Evolutionary conservation across 2,888 invertebrate species (phyloP), one percentile per base, ranked within the genome.

Genomic region (Spisula subtruncata): DNA sequence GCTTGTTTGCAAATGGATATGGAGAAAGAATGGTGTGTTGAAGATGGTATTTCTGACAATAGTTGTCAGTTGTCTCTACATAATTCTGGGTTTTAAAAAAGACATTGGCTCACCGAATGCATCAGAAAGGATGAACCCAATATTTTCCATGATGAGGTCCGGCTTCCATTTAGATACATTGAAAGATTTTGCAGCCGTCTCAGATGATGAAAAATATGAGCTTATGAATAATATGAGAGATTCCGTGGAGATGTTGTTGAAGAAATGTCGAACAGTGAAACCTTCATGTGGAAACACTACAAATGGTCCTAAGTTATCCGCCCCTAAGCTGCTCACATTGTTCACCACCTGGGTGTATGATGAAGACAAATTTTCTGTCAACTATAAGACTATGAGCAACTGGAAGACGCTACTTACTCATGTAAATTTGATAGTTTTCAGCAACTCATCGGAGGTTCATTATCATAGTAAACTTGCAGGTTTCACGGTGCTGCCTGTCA

Each of bases 321-420:
- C 20, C 12, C 51, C 48, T 48, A 80, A n/a, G 46, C 51, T 92
- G n/a, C 79, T 92, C 14, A 91, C 92, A 4, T 60, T 92, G 48
- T 92, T 92, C 66, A 92, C 92, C 60, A 92, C 92, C 14, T 92
- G 90, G 90, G 60, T 88, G 1, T 91, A 90, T 87, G 92, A 92
- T 81, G 51, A 91, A 56, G 90, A 92, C 5, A 92, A 92, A 83
- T 88, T 92, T 71, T 82, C 48, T 84, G 51, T 92, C 18, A 92
- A 92, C 79, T 91, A 91, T 46, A 91, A 85, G 35, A 92, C 92
- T 16, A 66, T 92, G 56, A 82, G 84, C 46, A 92, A 92, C 60
- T 92, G 91, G 92, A 89, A 56, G 51, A 89, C 66, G 6, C 46
- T 92, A 18, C 35, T 75, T 18, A 81, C 89, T 14, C 54, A 86